Evolutionary conservation across 2,797 vertebrate species (phyloP).

Genomic region (Pygocentrus nattereri): DNA sequence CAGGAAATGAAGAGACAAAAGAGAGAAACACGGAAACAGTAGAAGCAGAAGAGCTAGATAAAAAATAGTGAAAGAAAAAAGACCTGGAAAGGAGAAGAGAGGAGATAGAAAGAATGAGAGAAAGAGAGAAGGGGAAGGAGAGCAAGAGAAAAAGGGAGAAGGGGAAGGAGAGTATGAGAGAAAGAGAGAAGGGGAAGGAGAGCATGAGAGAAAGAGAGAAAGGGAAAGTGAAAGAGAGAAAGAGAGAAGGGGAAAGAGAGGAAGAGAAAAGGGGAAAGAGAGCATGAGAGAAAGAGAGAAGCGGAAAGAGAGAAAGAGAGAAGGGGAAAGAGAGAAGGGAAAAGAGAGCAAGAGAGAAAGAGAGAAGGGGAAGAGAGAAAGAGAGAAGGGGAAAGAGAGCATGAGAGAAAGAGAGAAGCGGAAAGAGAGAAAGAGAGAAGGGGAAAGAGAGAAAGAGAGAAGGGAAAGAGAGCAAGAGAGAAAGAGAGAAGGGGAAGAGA

Average conservation of each 20-base stretch:
- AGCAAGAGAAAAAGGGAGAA: no score
- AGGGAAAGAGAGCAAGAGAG: no score
- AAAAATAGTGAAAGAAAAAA: neutral
- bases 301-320: conserved; percentile 42
- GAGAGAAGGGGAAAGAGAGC: no score
- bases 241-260: conserved; percentile 37
- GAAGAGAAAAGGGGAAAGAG: neutral
- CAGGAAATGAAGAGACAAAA: neutral
- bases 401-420: neutral
- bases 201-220: no score
- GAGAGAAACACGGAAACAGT: neutral
- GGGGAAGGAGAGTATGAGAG: no score
- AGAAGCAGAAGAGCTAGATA: no score
- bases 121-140: neutral
- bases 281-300: neutral
- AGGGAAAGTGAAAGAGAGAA: no score
- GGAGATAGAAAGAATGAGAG: conserved; percentile 19
- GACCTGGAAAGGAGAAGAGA: neutral
- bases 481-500: no score
- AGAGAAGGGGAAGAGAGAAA: neutral
- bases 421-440: neutral
- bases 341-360: neutral
- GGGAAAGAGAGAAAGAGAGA: neutral
- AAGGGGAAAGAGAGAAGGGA: neutral
- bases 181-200: no score